A percentile compares a stretch with the other conserved stretches of the same genome.
phyloP scores from a whole-genome alignment of 1,140 invertebrate genomes.

The Bathynomus jamesi region DNA sequence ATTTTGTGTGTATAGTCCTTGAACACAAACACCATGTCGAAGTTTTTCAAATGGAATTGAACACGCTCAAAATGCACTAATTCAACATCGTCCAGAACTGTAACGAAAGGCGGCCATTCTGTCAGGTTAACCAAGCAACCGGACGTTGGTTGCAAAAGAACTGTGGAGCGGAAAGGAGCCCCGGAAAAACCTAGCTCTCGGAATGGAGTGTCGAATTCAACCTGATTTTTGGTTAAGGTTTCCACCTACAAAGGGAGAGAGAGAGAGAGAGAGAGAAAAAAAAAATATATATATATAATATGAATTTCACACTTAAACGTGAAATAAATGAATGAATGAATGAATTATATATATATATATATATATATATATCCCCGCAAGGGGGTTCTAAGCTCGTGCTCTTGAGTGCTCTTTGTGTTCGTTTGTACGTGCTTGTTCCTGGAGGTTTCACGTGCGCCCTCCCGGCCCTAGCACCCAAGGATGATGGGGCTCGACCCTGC shows the following conservation, averaged over 20 bases:
- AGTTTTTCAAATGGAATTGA: conserved; percentile 96
- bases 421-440: too few species aligned
- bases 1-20: conserved; percentile 94
- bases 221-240: conserved; percentile 87
- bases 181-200: conserved; percentile 95
- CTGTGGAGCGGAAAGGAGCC: conserved; percentile 93
- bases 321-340: too few species aligned
- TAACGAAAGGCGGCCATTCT: conserved; percentile 98
- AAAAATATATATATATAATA: too few species aligned
- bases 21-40: conserved; percentile 99
- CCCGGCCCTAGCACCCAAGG: too few species aligned
- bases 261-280: too few species aligned
- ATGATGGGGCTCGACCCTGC: too few species aligned
- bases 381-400: too few species aligned
- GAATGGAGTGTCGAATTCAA: conserved; percentile 98
- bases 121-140: conserved; percentile 87
- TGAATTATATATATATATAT: too few species aligned
- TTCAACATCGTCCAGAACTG: conserved; percentile 94
- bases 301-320: too few species aligned
- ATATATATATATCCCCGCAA: too few species aligned
- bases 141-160: conserved; percentile 90
- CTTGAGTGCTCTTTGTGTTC: too few species aligned
- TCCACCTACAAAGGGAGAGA: conserved; percentile 58
- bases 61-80: conserved; percentile 98
- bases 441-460: too few species aligned